Conservation (phyloP, 2,797 vertebrate genomes). For the Myripristis jacobus region DNA sequence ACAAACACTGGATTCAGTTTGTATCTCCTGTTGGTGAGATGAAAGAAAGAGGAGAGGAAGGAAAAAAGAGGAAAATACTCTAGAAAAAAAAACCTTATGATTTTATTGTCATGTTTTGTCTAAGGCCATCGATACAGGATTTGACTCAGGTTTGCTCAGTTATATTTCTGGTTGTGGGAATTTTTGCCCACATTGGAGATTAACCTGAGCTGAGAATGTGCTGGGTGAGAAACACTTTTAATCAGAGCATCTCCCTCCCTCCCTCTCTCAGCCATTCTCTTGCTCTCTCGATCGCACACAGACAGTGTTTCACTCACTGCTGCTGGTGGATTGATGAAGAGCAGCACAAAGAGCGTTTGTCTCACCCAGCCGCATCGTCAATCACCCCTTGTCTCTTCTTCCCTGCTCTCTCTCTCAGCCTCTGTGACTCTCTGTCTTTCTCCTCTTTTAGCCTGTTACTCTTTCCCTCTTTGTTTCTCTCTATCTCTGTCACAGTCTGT, state of each 20-base stretch:
- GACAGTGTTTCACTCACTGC: slow-evolving; percentile 61
- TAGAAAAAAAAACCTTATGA: neutral
- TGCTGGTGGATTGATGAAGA: slow-evolving; percentile 58
- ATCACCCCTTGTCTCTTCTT: slow-evolving; percentile 59
- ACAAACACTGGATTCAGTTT: slow-evolving; percentile 13
- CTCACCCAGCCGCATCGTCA: slow-evolving; percentile 57
- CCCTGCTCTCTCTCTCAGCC: slow-evolving; percentile 17
- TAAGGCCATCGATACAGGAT: neutral
- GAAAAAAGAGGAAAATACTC: neutral
- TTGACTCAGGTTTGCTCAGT: neutral
- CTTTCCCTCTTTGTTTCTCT: neutral
- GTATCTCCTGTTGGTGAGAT: slow-evolving; percentile 29
- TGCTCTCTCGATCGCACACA: slow-evolving; percentile 52
- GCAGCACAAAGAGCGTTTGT: slow-evolving; percentile 76
- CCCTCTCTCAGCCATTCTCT: slow-evolving; percentile 42
- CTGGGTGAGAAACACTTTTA: slow-evolving; percentile 22
- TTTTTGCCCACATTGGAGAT: slow-evolving; percentile 22
- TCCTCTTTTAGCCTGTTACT: slow-evolving; percentile 4
- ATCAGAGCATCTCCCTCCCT: slow-evolving; percentile 48
- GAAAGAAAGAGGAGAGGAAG: slow-evolving; percentile 20
- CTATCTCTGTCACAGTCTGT: slow-evolving; percentile 8
- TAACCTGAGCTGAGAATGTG: slow-evolving; percentile 4
- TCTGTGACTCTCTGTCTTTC: slow-evolving; percentile 39
- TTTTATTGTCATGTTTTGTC: slow-evolving; percentile 1
- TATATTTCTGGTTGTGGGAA: slow-evolving; percentile 22